Evolutionary conservation across 2,888 invertebrate species (phyloP).

Genomic region (Trachelus stipa): DNA sequence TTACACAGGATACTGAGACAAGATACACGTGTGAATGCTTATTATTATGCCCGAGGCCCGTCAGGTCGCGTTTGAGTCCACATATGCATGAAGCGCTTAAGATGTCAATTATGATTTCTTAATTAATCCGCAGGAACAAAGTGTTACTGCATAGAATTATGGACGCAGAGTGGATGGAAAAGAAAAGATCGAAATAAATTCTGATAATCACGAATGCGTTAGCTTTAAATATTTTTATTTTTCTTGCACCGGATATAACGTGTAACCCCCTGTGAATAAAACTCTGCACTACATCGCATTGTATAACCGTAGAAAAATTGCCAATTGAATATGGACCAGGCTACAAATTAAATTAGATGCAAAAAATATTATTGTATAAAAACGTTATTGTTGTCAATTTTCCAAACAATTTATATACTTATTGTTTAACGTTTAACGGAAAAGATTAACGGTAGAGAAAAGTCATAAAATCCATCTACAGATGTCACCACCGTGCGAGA

Average conservation of each 20-base stretch:
- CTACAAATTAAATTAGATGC: neutral
- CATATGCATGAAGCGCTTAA: neutral
- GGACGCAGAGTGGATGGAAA: no score
- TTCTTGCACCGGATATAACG: neutral
- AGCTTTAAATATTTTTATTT: neutral
- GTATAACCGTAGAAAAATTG: neutral
- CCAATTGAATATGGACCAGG: neutral
- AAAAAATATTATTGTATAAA: no score
- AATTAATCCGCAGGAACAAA: no score
- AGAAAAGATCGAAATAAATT: no score
- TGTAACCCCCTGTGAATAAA: neutral
- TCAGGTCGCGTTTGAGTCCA: neutral
- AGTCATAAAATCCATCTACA: neutral
- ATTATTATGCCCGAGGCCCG: neutral
- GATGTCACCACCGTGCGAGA: neutral
- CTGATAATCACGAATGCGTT: no score
- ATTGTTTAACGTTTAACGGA: neutral
- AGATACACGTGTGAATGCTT: neutral
- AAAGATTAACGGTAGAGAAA: neutral
- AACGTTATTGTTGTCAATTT: neutral
- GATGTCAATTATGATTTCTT: no score
- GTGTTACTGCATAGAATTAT: no score
- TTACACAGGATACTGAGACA: neutral
- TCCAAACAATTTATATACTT: neutral
- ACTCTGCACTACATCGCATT: neutral